Evolutionary conservation across 2,888 invertebrate species (phyloP), one percentile per base, ranked within the genome.

Genomic region (Agrenia bidenticulata): DNA sequence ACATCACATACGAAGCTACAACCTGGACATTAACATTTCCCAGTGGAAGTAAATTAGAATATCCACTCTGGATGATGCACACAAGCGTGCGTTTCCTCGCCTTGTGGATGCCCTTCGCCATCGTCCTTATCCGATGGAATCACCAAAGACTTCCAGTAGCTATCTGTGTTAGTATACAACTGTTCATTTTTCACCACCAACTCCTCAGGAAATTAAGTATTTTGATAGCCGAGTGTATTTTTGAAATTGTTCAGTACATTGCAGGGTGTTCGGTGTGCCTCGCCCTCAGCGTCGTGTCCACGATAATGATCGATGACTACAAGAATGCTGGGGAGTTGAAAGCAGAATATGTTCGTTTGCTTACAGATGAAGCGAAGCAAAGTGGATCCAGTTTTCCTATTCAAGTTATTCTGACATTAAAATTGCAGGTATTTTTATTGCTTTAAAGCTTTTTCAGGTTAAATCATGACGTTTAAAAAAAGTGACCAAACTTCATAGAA

Each of bases 81-180:
- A 0, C 56, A 1, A 27, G 56, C 4, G 60, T 55, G 1, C 51
- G 67, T 15, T 54, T 65, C 27, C 17, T 23, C 7, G 13, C 62
- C n/a, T n/a, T n/a, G 19, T 70, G 70, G 70, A 27, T 70, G 24
- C 70, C 70, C 5, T 60, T 63, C 62, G 62, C 59, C 13, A 51
- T 65, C n/a, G 21, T 63, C n/a, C 49, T 70, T 5, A 17, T 45
- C 5, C 45, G 45, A 45, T 45, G 32, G 32, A 32, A 32, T 32
- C 4, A 32, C 4, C 32, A 32, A 11, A 32, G 11, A 32, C 32
- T 32, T 32, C 11, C 32, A 7, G 32, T 32, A 32, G 32, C 45
- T 11, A 45, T 45, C 15, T 32, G 11, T 32, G 32, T 4, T 11
- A 32, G 32, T 4, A 32, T 32, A 7, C 4, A 32, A 32, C 11